phyloP scores from a whole-genome alignment of 2,113 vertebrate genomes.

The Caloenas nicobarica region DNA sequence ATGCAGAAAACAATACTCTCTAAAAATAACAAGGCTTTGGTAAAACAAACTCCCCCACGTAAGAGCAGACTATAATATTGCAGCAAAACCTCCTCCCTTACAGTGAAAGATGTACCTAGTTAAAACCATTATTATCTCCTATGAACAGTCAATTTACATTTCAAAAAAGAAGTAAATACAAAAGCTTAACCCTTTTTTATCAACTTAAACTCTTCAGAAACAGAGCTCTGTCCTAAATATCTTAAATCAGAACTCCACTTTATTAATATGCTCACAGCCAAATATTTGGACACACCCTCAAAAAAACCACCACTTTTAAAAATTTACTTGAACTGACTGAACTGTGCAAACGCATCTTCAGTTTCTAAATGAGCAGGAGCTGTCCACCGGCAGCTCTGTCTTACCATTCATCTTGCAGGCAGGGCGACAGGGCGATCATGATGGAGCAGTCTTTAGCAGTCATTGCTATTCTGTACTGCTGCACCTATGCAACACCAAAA shows the following conservation, averaged over 20 bases:
- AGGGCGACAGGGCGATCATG: conserved; percentile 91
- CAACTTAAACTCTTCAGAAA: neutral
- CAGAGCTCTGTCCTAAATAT: neutral
- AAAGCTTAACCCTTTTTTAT: neutral
- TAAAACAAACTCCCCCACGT: neutral
- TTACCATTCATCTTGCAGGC: conserved; percentile 86
- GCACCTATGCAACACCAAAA: conserved; percentile 77
- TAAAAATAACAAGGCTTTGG: neutral
- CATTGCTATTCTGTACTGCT: conserved; percentile 95
- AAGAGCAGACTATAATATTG: neutral
- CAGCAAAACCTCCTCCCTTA: neutral
- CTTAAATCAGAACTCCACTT: neutral
- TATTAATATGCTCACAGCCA: neutral
- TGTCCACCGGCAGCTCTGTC: neutral
- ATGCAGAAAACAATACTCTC: neutral
- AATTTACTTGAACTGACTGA: neutral
- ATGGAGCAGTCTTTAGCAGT: conserved; percentile 97
- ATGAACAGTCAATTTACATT: neutral
- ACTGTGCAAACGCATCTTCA: neutral
- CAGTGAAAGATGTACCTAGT: neutral
- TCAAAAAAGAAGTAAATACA: neutral
- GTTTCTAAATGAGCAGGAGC: neutral
- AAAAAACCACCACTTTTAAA: neutral
- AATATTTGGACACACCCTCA: neutral
- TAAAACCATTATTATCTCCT: neutral